Evolutionary conservation across 1,140 invertebrate species (phyloP).

Genomic region (Branchinecta lynchi): DNA sequence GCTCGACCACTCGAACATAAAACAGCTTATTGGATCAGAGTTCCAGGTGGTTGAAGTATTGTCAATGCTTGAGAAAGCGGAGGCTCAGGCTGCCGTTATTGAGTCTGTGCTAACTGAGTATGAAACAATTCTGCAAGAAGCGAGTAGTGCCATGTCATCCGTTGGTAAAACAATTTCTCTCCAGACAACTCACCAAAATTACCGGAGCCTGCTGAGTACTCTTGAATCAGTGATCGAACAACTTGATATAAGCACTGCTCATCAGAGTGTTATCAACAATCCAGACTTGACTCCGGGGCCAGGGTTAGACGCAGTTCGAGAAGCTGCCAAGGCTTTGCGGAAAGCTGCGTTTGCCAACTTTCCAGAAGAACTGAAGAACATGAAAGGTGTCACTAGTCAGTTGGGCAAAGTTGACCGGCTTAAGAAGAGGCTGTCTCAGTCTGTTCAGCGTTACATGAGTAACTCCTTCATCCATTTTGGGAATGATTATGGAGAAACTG

Average conservation of each 20-base stretch:
- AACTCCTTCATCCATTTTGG: constrained; percentile 84
- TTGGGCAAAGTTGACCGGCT: constrained; percentile 65
- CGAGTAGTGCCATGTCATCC: constrained; percentile 67
- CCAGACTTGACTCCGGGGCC: constrained; percentile 39
- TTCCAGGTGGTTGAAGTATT: constrained; percentile 67
- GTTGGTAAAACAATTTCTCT: constrained; percentile 84
- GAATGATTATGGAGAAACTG: constrained; percentile 45
- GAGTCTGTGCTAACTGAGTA: constrained; percentile 55
- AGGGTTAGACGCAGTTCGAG: constrained; percentile 53
- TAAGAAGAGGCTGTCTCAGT: constrained; percentile 63
- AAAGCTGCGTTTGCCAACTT: constrained; percentile 26
- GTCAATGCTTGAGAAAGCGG: constrained; percentile 62
- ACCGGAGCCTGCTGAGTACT: constrained; percentile 56
- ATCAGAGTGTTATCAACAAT: constrained; percentile 29
- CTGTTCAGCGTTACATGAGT: constrained; percentile 69
- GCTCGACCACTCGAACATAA: constrained; percentile 70
- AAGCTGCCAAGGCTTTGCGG: constrained; percentile 38
- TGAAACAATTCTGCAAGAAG: constrained; percentile 60
- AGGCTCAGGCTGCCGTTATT: constrained; percentile 55
- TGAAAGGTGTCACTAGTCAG: constrained; percentile 73
- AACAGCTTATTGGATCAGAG: constrained; percentile 66
- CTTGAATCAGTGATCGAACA: constrained; percentile 63
- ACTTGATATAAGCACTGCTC: constrained; percentile 21
- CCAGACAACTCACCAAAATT: constrained; percentile 69
- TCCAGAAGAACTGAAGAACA: constrained; percentile 44